Evolutionary conservation across 2,113 vertebrate genomes (phyloP), one percentile per base, ranked within the genome.

Genomic region (Fregata magnificens): DNA sequence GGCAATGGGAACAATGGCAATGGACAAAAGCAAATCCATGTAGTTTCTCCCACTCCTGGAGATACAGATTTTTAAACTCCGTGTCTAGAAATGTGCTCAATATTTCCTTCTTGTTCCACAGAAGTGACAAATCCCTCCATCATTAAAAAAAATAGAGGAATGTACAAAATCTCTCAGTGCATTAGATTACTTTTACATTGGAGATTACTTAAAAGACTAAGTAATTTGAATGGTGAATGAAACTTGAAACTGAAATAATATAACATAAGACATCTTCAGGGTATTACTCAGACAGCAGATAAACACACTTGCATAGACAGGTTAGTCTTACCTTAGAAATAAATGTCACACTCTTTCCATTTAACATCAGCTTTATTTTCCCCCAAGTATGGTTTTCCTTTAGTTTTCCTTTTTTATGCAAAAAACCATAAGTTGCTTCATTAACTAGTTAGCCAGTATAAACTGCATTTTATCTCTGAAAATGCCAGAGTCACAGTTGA

Each of bases 191-290:
- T 74, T 73, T 45, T 56, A 78, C 73, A 62, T 73, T 70, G 78
- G 36, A 91, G 49, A 73, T 78, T 83, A 83, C 47, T 76, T 72
- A 7, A 93, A 86, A 86, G 80, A 69, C 14, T 7, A 62, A 78
- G 72, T 38, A 34, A 84, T 91, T 72, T 52, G 55, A 93, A 90
- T 9, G 17, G 31, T 62, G 88, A 88, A 92, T 38, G 80, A 90
- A 96, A 90, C n/a, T 66, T 62, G 53, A 91, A 96, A 88, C 79
- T 80, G 74, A 84, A 96, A 95, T 61, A 95, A 84, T 94, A 89
- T 50, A 86, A n/a, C n/a, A n/a, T n/a, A 88, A 90, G 67, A 45
- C 47, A 56, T 73, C 82, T 92, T 86, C n/a, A 59, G 67, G 28
- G 42, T 85, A 78, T 93, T 94, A 90, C 58, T 93, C 72, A 84